These are phyloP conservation scores for Calameuta filiformis DNA, from an alignment of 2,888 invertebrate species.

Conservation along the genomic window DNA sequence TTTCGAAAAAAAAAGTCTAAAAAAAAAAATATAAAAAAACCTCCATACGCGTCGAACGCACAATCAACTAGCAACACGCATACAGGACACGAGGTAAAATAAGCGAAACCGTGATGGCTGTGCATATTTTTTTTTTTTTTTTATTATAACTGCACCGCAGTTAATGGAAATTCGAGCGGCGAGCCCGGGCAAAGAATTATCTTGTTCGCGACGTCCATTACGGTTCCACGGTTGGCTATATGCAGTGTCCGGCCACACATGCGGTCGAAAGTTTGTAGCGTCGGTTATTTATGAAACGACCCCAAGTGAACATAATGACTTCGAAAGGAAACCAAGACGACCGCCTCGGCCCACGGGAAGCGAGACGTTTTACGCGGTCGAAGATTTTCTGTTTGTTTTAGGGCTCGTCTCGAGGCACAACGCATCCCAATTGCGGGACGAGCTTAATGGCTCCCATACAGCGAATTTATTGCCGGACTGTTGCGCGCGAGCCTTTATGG, in stretches of 20 bases:
- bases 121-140: too few species aligned
- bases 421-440: slow-evolving; percentile 15
- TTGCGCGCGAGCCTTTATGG: slow-evolving; percentile 47
- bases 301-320: slow-evolving; percentile 8
- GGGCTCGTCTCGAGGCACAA: slow-evolving; percentile 14
- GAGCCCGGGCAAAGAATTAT: too few species aligned
- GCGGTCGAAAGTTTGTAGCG: slow-evolving; percentile 35
- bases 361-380: not conserved
- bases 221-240: not conserved
- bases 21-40: too few species aligned
- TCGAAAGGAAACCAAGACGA: too few species aligned
- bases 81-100: too few species aligned
- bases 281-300: slow-evolving; percentile 46
- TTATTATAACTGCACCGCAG: too few species aligned
- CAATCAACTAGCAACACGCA: too few species aligned
- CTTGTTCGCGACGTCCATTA: too few species aligned
- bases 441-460: slow-evolving; percentile 51
- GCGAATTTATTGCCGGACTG: slow-evolving; percentile 47
- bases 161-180: too few species aligned
- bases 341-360: slow-evolving; percentile 15
- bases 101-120: too few species aligned
- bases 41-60: too few species aligned
- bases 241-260: not conserved
- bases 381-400: slow-evolving; percentile 40
- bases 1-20: too few species aligned